Percentiles rank a stretch among this genome's conserved stretches.
phyloP scores from a whole-genome alignment of 1,140 invertebrate genomes.

The Bicyclus anynana region DNA sequence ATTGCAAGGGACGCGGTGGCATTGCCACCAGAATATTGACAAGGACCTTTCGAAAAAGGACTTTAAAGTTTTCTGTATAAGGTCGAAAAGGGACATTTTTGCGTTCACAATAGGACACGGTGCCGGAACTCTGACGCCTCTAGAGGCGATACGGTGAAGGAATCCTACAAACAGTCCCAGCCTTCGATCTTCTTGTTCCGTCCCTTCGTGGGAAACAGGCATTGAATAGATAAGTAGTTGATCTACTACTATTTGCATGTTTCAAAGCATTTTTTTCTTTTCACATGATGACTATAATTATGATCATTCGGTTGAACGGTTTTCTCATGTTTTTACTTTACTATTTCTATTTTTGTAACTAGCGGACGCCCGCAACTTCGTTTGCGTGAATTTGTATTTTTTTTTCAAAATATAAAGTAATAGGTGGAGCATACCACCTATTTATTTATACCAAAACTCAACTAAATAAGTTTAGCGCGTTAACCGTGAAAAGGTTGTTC shows the following conservation, averaged over 20 bases:
- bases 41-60: constrained; percentile 20
- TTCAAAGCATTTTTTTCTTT: not conserved
- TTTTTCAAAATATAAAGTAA: too few species aligned
- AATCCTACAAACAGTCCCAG: constrained; percentile 31
- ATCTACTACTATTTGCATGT: constrained; percentile 2
- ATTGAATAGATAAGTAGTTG: constrained; percentile 12
- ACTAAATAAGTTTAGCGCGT: too few species aligned
- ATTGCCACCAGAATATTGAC: constrained; percentile 10
- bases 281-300: not conserved
- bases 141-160: constrained; percentile 32
- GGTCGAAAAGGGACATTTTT: not conserved
- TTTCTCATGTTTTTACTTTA: not conserved
- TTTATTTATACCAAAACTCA: too few species aligned
- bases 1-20: constrained; percentile 14
- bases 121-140: constrained; percentile 34
- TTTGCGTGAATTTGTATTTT: too few species aligned
- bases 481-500: too few species aligned
- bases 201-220: constrained; percentile 26
- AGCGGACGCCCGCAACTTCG: too few species aligned
- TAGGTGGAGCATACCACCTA: too few species aligned
- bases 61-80: constrained; percentile 7
- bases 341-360: too few species aligned
- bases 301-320: not conserved
- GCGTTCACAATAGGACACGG: constrained; percentile 31
- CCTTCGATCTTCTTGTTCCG: constrained; percentile 22